Evolutionary conservation across 2,888 invertebrate species (phyloP).

Genomic region (Spisula solida): DNA sequence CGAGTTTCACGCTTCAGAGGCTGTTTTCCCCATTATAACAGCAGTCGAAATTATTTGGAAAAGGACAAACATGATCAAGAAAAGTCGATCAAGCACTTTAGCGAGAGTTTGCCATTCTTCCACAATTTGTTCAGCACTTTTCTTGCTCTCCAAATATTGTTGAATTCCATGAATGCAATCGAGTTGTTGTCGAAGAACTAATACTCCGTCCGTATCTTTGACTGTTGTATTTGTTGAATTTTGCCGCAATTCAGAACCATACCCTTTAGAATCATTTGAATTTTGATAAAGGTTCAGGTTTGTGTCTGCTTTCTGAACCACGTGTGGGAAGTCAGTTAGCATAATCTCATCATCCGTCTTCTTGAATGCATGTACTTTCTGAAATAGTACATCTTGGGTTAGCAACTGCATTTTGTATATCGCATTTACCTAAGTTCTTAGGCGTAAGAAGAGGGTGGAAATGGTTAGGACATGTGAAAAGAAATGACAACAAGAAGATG

Average conservation of each 20-base stretch:
- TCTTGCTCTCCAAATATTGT: constrained; percentile 61
- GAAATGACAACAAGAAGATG: no score
- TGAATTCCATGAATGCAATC: constrained; percentile 69
- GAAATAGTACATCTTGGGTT: not conserved
- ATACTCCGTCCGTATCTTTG: constrained; percentile 49
- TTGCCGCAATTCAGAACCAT: not conserved
- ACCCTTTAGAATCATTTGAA: constrained; percentile 9
- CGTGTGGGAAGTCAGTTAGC: not conserved
- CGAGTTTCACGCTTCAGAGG: not conserved
- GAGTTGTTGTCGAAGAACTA: constrained; percentile 72
- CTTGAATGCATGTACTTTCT: constrained; percentile 26
- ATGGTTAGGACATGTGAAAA: no score
- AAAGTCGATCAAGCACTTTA: constrained; percentile 73
- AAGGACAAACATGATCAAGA: constrained; percentile 70
- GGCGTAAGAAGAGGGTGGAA: no score
- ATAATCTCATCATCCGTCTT: constrained; percentile 2
- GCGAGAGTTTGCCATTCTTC: constrained; percentile 76
- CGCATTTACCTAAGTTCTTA: no score
- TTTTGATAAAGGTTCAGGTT: constrained; percentile 39
- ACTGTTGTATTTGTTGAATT: not conserved
- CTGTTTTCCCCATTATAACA: not conserved
- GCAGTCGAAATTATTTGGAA: constrained; percentile 49
- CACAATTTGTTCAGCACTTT: constrained; percentile 60
- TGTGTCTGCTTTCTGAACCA: constrained; percentile 34
- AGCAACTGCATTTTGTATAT: no score